These are phyloP conservation scores for Macropis europaea DNA, from an alignment of 2,888 invertebrate species.

Conservation along the genomic window DNA sequence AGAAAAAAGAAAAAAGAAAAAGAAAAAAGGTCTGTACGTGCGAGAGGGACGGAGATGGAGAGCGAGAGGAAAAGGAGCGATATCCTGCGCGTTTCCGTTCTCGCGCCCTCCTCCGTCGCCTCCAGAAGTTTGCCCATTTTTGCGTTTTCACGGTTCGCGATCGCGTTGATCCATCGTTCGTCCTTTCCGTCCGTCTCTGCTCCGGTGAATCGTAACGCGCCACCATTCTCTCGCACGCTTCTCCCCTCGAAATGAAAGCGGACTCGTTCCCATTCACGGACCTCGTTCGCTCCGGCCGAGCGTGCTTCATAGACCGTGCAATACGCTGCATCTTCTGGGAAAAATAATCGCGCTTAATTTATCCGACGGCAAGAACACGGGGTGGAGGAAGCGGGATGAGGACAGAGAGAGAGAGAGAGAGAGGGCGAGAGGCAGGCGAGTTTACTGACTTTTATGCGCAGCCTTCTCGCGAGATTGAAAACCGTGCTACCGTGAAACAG, in stretches of 20 bases:
- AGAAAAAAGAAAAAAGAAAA: neutral
- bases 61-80: constrained; percentile 1
- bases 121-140: constrained; percentile 31
- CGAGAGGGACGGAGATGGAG: neutral
- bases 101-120: constrained; percentile 14
- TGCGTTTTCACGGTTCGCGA: neutral
- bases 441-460: constrained; percentile 13
- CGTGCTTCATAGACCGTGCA: constrained; percentile 7
- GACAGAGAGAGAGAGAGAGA: too few species aligned
- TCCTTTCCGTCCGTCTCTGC: neutral
- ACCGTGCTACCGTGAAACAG: constrained; percentile 33
- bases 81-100: constrained; percentile 23
- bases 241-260: constrained; percentile 22
- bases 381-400: too few species aligned
- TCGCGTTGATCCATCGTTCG: neutral
- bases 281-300: constrained; percentile 30
- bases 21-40: neutral
- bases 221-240: constrained; percentile 7
- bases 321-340: neutral
- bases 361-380: neutral
- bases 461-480: constrained; percentile 9
- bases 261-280: constrained; percentile 26
- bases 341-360: constrained; percentile 7
- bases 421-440: neutral
- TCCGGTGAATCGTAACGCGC: constrained; percentile 19